A percentile compares a stretch with the other conserved stretches of the same genome.
Evolutionary conservation across 2,888 invertebrate genomes (phyloP).

Genomic region (Tyria jacobaeae): DNA sequence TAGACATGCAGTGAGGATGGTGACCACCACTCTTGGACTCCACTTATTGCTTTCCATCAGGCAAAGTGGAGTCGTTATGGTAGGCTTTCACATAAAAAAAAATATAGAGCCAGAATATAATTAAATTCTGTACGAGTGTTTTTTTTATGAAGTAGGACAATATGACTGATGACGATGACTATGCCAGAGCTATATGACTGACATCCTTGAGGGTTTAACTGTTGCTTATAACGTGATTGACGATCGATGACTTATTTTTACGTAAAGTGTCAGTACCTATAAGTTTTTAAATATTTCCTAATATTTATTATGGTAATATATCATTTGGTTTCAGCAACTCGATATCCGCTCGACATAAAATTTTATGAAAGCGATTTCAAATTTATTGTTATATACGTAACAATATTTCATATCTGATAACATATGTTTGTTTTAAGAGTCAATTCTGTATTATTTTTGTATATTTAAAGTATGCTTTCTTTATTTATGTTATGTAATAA

Average conservation of each 20-base stretch:
- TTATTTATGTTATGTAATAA: too few species aligned
- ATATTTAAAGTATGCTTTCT: neutral
- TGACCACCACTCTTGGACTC: too few species aligned
- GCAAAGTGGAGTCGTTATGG: too few species aligned
- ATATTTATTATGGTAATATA: slow-evolving; percentile 14
- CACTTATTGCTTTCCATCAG: too few species aligned
- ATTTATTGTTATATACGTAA: slow-evolving; percentile 32
- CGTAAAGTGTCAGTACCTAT: neutral
- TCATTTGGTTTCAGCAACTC: slow-evolving; percentile 23
- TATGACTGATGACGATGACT: too few species aligned
- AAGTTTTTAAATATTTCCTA: neutral
- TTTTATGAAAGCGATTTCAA: slow-evolving; percentile 33
- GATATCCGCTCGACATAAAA: slow-evolving; percentile 34
- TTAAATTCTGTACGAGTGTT: too few species aligned
- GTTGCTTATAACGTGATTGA: neutral
- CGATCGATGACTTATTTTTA: neutral
- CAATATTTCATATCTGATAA: slow-evolving; percentile 41
- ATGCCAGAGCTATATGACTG: too few species aligned
- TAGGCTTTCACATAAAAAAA: too few species aligned
- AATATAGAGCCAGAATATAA: too few species aligned
- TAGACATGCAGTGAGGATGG: too few species aligned
- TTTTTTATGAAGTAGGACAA: too few species aligned
- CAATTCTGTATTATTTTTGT: slow-evolving; percentile 11
- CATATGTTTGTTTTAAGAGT: slow-evolving; percentile 36
- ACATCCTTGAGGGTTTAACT: neutral